Evolutionary conservation across 2,113 vertebrate species (phyloP), one percentile per base, ranked within the genome.

Genomic region (Misgurnus anguillicaudatus): DNA sequence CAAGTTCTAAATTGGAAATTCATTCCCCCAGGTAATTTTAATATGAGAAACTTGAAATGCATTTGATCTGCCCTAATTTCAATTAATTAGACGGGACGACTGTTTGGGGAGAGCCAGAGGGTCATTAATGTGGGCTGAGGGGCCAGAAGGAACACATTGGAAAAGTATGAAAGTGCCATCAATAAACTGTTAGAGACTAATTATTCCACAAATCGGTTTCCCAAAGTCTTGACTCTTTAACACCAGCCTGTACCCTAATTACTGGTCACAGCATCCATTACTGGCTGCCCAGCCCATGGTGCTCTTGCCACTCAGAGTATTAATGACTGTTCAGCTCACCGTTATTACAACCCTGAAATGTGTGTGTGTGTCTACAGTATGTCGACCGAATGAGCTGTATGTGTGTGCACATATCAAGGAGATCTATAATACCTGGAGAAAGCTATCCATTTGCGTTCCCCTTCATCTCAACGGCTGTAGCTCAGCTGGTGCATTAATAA

Each of bases 11-110:
- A 94, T 93, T 92, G 89, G 92, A 94, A 92, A 88, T 91, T 91
- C 87, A 92, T 93, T 91, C 90, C 93, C 93, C 83, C 90, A 92
- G 91, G 92, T 92, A 88, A 90, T 92, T 92, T 88, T 87, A 89
- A 92, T 92, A 93, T 91, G 91, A 92, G 91, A 91, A 92, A 91
- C 91, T 93, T 91, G 90, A 90, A 93, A 93, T 90, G 92, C 91
- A 90, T 92, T 93, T 93, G 90, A 94, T 93, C 90, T 93, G 93
- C 88, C 91, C 92, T 93, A 92, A 92, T 93, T 94, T 93, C 91
- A 94, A 93, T 94, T 93, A 94, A 93, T 94, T 93, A 93, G 93
- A 86, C 82, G 87, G 91, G 90, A 92, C 90, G 91, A 91, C 90
- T 92, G 91, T 91, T 92, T 86, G 69, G 92, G 90, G 91, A 92